Conservation (phyloP, 1,140 invertebrate genomes). For the Drosophila neocordata region DNA sequence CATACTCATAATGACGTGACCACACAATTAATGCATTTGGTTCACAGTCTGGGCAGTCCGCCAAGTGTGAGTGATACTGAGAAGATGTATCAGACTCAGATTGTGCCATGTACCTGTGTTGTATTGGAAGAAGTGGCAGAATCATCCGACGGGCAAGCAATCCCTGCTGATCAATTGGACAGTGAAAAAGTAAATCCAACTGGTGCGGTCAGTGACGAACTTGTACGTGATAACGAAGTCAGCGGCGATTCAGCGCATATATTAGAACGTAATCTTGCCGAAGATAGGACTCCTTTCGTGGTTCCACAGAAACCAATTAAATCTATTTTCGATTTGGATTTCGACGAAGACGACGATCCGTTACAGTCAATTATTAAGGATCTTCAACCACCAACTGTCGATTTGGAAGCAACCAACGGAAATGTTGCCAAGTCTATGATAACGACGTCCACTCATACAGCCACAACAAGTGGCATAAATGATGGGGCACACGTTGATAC, state of each 20-base stretch:
- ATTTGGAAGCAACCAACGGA: conserved; percentile 10
- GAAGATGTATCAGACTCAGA: conserved; percentile 41
- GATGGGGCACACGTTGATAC: not conserved
- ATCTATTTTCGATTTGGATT: conserved; percentile 75
- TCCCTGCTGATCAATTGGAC: not conserved
- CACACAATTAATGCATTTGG: conserved; percentile 61
- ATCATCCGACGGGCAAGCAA: not conserved
- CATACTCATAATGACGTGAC: conserved; percentile 44
- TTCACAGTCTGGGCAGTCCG: conserved; percentile 51
- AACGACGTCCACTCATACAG: not conserved
- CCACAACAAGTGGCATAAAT: not conserved
- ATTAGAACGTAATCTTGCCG: not conserved
- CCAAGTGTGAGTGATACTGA: conserved; percentile 48
- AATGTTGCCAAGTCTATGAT: not conserved
- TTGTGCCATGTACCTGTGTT: conserved; percentile 72
- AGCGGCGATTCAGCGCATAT: not conserved
- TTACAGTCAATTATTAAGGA: conserved; percentile 61
- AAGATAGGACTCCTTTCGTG: conserved; percentile 7
- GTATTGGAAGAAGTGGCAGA: conserved; percentile 45
- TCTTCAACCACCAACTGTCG: conserved; percentile 19
- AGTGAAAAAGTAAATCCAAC: not conserved
- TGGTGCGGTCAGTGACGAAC: conserved; percentile 6
- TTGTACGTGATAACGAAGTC: not conserved
- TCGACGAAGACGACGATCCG: conserved; percentile 73
- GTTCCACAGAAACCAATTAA: conserved; percentile 53